Evolutionary conservation across 2,888 invertebrate genomes (phyloP).

Genomic region (Andrena haemorrhoa): DNA sequence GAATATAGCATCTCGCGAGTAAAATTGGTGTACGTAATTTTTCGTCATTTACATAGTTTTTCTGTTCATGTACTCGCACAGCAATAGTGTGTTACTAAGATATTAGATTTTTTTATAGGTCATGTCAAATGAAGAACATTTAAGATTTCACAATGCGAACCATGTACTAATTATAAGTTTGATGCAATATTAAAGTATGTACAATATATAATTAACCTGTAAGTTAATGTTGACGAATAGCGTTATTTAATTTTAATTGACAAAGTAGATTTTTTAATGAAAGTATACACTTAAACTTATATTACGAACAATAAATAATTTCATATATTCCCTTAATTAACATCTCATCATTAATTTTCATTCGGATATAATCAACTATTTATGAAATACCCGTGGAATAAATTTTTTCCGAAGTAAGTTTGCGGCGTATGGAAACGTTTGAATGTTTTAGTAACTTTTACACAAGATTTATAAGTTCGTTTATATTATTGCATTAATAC

Average conservation of each 20-base stretch:
- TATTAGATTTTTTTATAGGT: slow-evolving; percentile 76
- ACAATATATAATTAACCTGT: slow-evolving; percentile 47
- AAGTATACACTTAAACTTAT: slow-evolving; percentile 17
- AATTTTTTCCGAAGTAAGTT: slow-evolving; percentile 11
- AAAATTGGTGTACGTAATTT: neutral
- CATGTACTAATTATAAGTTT: slow-evolving; percentile 81
- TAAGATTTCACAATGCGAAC: slow-evolving; percentile 77
- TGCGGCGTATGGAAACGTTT: neutral
- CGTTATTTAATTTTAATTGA: slow-evolving; percentile 12
- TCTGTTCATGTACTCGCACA: slow-evolving; percentile 34
- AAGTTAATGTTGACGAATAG: slow-evolving; percentile 33
- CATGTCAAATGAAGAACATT: slow-evolving; percentile 71
- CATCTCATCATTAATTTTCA: slow-evolving; percentile 13
- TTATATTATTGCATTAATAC: slow-evolving; percentile 55
- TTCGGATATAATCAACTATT: slow-evolving; percentile 2
- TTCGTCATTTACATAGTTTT: slow-evolving; percentile 8
- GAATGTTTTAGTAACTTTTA: slow-evolving; percentile 24
- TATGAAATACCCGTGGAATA: slow-evolving; percentile 13
- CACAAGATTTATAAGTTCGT: slow-evolving; percentile 28
- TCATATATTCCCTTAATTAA: slow-evolving; percentile 18
- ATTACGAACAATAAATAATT: slow-evolving; percentile 19
- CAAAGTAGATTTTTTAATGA: slow-evolving; percentile 23
- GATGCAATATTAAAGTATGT: slow-evolving; percentile 70
- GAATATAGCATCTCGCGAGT: neutral
- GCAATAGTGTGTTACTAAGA: slow-evolving; percentile 40